Percentiles rank a stretch among this genome's conserved stretches.
Evolutionary conservation across 35 echinoderm and acorn worm genomes (phyloP).

Genomic region (Chiridota heheva): DNA sequence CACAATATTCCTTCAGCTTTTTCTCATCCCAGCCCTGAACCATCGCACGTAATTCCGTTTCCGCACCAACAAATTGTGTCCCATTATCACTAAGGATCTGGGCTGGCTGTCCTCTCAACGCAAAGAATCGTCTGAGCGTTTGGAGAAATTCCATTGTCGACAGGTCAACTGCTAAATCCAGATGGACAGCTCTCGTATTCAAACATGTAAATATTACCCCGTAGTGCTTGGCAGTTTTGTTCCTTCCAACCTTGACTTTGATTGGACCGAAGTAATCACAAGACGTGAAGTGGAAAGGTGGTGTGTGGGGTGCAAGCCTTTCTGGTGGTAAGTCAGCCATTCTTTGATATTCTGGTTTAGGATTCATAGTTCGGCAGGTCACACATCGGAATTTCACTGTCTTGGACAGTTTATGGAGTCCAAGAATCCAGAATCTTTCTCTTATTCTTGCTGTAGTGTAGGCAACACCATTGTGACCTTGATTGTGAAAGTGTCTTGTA

Average conservation of each 20-base stretch:
- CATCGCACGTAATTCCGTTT: constrained; percentile 50
- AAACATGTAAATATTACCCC: constrained; percentile 71
- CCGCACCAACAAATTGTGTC: constrained; percentile 63
- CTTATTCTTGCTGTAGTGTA: constrained; percentile 43
- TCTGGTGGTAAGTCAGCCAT: constrained; percentile 60
- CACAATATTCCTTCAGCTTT: constrained; percentile 43
- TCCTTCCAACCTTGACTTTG: constrained; percentile 38
- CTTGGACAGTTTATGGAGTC: constrained; percentile 40
- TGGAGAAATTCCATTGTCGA: constrained; percentile 72
- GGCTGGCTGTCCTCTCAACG: constrained; percentile 36
- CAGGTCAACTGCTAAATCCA: constrained; percentile 50
- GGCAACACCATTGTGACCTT: constrained; percentile 50
- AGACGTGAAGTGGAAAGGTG: constrained; percentile 42
- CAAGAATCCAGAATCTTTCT: constrained; percentile 56
- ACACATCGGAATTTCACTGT: constrained; percentile 23
- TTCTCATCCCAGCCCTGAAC: constrained; percentile 45
- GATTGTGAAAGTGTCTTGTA: constrained; percentile 24
- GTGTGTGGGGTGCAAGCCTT: constrained; percentile 36
- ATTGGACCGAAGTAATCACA: constrained; percentile 52
- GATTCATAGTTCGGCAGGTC: neutral
- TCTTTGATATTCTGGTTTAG: constrained; percentile 32
- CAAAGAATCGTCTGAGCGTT: constrained; percentile 47
- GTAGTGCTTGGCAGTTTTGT: constrained; percentile 64
- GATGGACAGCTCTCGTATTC: constrained; percentile 63
- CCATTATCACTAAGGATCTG: constrained; percentile 57